phyloP scores from a whole-genome alignment of 1,140 invertebrate species.

The Odontomachus brunneus region DNA sequence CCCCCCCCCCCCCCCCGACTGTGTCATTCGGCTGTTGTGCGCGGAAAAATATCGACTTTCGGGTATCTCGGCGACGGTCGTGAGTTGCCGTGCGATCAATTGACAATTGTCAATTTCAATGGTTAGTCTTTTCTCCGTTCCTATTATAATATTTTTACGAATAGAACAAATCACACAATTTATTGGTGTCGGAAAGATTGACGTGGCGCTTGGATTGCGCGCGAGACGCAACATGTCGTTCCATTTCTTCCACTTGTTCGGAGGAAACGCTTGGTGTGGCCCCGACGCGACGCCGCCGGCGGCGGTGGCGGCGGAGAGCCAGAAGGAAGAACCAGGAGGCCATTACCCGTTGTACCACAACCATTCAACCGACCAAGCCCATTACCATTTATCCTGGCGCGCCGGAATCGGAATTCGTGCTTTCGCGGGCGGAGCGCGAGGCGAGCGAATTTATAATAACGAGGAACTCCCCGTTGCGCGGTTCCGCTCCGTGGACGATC shows the following conservation, averaged over 20 bases:
- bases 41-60: constrained; percentile 43
- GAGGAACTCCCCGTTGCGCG: constrained; percentile 41
- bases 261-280: constrained; percentile 42
- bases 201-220: neutral
- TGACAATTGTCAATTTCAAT: no score
- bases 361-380: constrained; percentile 68
- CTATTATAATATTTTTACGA: no score
- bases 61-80: no score
- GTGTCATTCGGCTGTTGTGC: constrained; percentile 57
- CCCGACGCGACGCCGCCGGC: neutral
- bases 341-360: constrained; percentile 70
- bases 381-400: constrained; percentile 75
- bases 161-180: no score
- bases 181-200: no score
- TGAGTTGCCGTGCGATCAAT: neutral
- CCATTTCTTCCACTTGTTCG: neutral
- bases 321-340: constrained; percentile 64
- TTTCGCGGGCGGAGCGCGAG: constrained; percentile 62
- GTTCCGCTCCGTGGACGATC: no score
- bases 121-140: no score
- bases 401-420: constrained; percentile 75
- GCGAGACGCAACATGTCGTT: constrained; percentile 1
- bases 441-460: constrained; percentile 73
- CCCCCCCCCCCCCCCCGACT: no score
- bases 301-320: neutral